Percentiles rank a stretch among this genome's conserved stretches.
These are phyloP conservation scores for Drosophila sordidula DNA, from an alignment of 2,888 invertebrate species.

Conservation along the genomic window DNA sequence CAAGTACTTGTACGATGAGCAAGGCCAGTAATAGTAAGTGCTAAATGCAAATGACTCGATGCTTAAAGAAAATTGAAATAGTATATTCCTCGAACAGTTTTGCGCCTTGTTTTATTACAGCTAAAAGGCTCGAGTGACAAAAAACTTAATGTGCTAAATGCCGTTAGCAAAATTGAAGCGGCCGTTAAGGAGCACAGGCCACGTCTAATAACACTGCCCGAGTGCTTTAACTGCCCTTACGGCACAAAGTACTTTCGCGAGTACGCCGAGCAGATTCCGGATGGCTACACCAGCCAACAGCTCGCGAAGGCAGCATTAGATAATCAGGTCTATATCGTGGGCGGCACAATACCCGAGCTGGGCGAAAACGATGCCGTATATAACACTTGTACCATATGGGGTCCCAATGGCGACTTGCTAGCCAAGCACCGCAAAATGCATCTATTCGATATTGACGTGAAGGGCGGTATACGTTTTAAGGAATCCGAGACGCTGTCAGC, in stretches of 20 bases:
- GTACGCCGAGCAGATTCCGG: slow-evolving; percentile 94
- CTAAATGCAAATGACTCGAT: not conserved
- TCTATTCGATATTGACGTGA: slow-evolving; percentile 97
- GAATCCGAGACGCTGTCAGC: slow-evolving; percentile 94
- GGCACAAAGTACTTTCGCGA: slow-evolving; percentile 93
- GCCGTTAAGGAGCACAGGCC: slow-evolving; percentile 87
- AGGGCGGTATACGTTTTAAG: slow-evolving; percentile 95
- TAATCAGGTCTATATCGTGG: slow-evolving; percentile 92
- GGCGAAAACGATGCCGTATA: slow-evolving; percentile 87
- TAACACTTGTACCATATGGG: slow-evolving; percentile 96
- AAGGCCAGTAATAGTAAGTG: slow-evolving; percentile 58
- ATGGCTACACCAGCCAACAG: slow-evolving; percentile 90
- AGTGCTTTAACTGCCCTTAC: slow-evolving; percentile 98
- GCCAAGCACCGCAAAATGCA: slow-evolving; percentile 96
- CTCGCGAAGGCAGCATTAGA: slow-evolving; percentile 91
- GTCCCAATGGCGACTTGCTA: slow-evolving; percentile 90
- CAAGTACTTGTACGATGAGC: slow-evolving; percentile 41
- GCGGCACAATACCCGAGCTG: slow-evolving; percentile 95
- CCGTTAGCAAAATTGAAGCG: slow-evolving; percentile 89
- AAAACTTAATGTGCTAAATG: slow-evolving; percentile 90
- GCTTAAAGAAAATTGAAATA: not conserved
- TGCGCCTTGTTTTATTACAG: slow-evolving; percentile 92
- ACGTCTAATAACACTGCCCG: slow-evolving; percentile 90
- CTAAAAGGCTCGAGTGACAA: slow-evolving; percentile 91
- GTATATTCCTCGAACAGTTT: slow-evolving; percentile 52